phyloP scores from a whole-genome alignment of 2,888 invertebrate genomes.

The Priocnemis perturbator region DNA sequence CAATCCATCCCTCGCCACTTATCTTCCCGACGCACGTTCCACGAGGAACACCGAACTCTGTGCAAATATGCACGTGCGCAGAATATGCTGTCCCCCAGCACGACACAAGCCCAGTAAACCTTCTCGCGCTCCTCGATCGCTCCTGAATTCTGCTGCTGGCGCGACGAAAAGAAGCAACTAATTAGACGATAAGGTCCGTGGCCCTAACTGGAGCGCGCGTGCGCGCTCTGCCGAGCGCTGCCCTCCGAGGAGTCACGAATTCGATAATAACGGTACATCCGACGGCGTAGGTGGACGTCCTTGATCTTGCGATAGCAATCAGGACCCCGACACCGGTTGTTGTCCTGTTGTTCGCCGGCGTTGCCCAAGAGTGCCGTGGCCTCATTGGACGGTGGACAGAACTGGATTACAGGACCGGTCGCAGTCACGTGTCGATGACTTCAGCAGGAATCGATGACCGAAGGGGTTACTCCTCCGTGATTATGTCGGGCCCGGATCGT shows the following conservation, averaged over 20 bases:
- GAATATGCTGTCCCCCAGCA: too few relatives aligned
- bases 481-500: background rate
- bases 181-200: conserved; percentile 16
- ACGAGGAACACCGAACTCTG: too few relatives aligned
- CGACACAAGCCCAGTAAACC: too few relatives aligned
- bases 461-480: conserved; percentile 27
- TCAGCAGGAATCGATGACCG: conserved; percentile 53
- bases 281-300: conserved; percentile 52
- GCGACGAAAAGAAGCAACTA: conserved; percentile 35
- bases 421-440: conserved; percentile 56
- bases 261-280: conserved; percentile 49
- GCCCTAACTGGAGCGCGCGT: background rate
- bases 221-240: background rate
- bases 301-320: conserved; percentile 54
- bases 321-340: conserved; percentile 43
- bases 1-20: too few relatives aligned
- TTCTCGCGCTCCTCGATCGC: too few relatives aligned
- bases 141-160: too few relatives aligned
- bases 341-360: conserved; percentile 35
- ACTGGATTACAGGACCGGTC: conserved; percentile 54
- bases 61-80: too few relatives aligned
- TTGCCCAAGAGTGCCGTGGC: conserved; percentile 25
- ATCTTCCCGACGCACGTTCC: too few relatives aligned
- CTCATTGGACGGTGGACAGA: conserved; percentile 45
- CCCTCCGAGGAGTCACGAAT: conserved; percentile 37